phyloP scores from a whole-genome alignment of 2,797 vertebrate genomes.

The Propithecus deckenii region DNA sequence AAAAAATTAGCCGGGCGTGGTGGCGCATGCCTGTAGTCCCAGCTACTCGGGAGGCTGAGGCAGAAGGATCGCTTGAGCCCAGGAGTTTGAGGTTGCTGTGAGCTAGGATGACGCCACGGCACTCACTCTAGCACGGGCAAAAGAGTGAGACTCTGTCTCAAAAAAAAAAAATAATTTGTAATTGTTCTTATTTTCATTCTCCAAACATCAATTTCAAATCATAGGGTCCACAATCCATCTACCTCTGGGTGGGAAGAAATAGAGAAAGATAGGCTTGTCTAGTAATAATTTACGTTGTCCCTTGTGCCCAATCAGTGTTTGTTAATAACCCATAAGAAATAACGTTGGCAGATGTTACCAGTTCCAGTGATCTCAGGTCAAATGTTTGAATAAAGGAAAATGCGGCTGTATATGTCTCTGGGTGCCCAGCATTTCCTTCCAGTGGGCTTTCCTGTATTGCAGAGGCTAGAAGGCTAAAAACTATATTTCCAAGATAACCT shows the following conservation, averaged over 20 bases:
- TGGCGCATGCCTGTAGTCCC: no score
- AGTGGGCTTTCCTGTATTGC: neutral
- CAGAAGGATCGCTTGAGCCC: no score
- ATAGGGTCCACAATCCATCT: neutral
- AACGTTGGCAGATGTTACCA: neutral
- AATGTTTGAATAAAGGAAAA: neutral
- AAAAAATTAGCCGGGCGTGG: no score
- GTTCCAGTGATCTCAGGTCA: neutral
- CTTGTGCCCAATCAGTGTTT: conserved; percentile 12
- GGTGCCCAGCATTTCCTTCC: neutral
- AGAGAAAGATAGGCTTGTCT: neutral
- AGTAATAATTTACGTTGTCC: neutral
- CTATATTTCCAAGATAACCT: conserved; percentile 16
- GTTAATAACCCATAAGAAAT: conserved; percentile 18
- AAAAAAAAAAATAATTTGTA: neutral
- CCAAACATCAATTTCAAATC: conserved; percentile 34
- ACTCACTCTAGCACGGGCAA: no score
- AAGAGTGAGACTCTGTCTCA: no score
- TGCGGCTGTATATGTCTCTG: neutral
- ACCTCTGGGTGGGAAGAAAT: neutral
- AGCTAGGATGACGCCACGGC: no score
- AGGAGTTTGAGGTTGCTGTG: no score
- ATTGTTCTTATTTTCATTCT: conserved; percentile 6
- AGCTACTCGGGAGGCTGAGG: no score
- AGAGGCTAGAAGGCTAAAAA: neutral